Evolutionary conservation across 2,113 vertebrate species (phyloP), one percentile per base, ranked within the genome.

Genomic region (Penelope pileata): DNA sequence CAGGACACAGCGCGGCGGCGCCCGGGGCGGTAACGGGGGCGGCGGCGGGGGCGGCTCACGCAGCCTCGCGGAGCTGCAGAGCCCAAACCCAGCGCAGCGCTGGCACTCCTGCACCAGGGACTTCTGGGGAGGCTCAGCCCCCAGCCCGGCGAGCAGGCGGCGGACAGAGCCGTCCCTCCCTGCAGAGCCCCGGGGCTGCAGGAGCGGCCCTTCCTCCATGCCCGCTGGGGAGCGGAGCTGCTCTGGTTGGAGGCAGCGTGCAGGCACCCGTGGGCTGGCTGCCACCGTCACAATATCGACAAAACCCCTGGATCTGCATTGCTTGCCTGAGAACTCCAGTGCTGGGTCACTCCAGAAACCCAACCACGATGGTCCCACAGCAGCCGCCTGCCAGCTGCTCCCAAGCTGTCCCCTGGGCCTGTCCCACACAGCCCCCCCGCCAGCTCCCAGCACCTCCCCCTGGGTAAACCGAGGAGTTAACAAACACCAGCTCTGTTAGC

Each of bases 171-270:
- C 1, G 2, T 27, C 64, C 58, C 82, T 4, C 21, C 67, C 24
- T 32, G 0, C 0, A 40, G 12, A 76, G 11, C 34, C 60, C 34
- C 48, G 11, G n/a, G 11, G 14, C 17, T 24, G 6, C 48, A 58
- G 9, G 72, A 69, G 72, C 50, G 77, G 59, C 50, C 36, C 18
- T 76, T 53, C 67, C 45, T 78, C 42, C 50, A 80, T n/a, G n/a
- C n/a, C n/a, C n/a, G n/a, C n/a, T n/a, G n/a, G n/a, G n/a, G n/a
- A n/a, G n/a, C 29, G 45, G 56, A 88, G 70, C 38, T 88, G 58
- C 8, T 77, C 56, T 15, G 73, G 42, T 17, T 51, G 45, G 16
- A 69, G 48, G 13, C 0, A 2, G 5, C 29, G 48, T 3, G 6
- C 75, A 83, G 36, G 0, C 27, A 64, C 48, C 68, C n/a, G 21